A percentile compares a stretch with the other conserved stretches of the same genome.
Conservation (phyloP, 2,888 invertebrate genomes). For the Leptinotarsa juncta region DNA sequence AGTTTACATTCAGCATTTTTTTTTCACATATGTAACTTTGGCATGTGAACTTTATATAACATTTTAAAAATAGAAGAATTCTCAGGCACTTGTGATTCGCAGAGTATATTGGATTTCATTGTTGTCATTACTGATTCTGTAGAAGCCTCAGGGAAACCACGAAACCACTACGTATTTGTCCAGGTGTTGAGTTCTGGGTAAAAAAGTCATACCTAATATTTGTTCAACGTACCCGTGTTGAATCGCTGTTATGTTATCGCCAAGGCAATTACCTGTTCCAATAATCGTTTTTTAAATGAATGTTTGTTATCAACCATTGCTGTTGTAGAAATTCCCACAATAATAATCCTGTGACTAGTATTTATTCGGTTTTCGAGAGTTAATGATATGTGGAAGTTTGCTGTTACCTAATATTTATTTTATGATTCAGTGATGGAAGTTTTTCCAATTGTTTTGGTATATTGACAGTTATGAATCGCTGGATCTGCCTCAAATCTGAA, state of each 20-base stretch:
- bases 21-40: too few relatives aligned
- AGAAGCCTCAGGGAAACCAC: not conserved
- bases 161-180: not conserved
- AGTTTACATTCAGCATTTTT: too few relatives aligned
- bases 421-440: not conserved
- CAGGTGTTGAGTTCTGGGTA: not conserved
- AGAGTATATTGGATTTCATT: too few relatives aligned
- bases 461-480: not conserved
- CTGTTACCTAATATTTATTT: not conserved
- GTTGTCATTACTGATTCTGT: too few relatives aligned
- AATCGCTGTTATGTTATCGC: constrained; percentile 5
- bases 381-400: not conserved
- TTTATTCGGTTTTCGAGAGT: constrained; percentile 1
- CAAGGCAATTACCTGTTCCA: constrained; percentile 17
- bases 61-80: too few relatives aligned
- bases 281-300: constrained; percentile 10
- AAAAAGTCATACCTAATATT: constrained; percentile 15
- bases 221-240: constrained; percentile 1
- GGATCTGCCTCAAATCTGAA: not conserved
- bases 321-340: constrained; percentile 2
- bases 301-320: constrained; percentile 3
- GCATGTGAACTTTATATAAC: too few relatives aligned
- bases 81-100: too few relatives aligned
- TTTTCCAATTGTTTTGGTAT: too few relatives aligned
- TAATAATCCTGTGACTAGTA: not conserved